Evolutionary conservation across 2,888 invertebrate species (phyloP), one percentile per base, ranked within the genome.

Genomic region (Platyscelio sp.): DNA sequence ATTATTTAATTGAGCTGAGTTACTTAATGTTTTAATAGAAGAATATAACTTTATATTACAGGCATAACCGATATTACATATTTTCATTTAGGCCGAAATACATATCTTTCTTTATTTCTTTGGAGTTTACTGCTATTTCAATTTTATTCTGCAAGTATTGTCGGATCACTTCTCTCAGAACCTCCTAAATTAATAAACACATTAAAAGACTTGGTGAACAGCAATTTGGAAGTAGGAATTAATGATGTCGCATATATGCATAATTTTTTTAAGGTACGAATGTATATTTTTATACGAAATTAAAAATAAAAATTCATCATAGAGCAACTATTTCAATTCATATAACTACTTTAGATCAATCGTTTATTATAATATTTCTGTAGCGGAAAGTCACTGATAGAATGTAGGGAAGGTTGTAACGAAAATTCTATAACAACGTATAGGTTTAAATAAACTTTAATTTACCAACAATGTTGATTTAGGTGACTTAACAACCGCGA

Each of bases 31-130:
- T n/a, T n/a, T n/a, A n/a, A n/a, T n/a, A n/a, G n/a, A n/a, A 33
- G 11, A 33, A n/a, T 26, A 27, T 54, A 26, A 26, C 88, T 81
- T 56, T 43, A 43, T n/a, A 26, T 88, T 87, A 0, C 83, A 95
- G 95, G 95, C 43, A 91, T 94, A 80, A 89, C 92, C 7, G 91
- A 94, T 20, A 91, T 92, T 27, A 94, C 94, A 46, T 91, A 90
- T 26, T 92, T 95, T 0, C 93, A 94, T 20, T 95, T 96, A 7
- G 91, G 93, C 13, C 90, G 93, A 3, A 88, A 92, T 9, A 87
- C 92, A 9, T 91, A 91, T 27, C 60, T 93, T 24, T 90, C 90
- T 9, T 81, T 93, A 22, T 90, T 93, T 49, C 38, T 92, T 1
- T 93, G 92, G 90, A 90, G 91, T 18, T 88, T 93, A 33, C 77